phyloP scores from a whole-genome alignment of 1,140 invertebrate species.

The Arctopsyche grandis region DNA sequence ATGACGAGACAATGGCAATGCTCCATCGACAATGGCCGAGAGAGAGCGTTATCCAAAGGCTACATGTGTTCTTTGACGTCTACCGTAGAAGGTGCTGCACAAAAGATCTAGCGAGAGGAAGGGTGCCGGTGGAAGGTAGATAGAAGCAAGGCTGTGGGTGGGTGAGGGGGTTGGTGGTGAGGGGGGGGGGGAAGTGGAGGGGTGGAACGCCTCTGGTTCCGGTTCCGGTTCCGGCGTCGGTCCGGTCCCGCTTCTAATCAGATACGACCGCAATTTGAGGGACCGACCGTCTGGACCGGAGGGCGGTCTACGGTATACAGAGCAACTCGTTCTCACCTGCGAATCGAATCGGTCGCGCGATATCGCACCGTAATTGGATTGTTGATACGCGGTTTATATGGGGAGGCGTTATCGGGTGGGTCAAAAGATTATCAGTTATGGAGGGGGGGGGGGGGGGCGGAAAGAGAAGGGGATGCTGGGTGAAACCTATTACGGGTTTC shows the following conservation, averaged over 20 bases:
- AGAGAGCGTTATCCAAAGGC: constrained; percentile 24
- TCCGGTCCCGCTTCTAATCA: constrained; percentile 38
- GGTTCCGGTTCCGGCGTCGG: constrained; percentile 36
- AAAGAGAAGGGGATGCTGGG: not conserved
- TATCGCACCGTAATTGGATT: not conserved
- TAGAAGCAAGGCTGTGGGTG: not conserved
- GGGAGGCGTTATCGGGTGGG: too few relatives aligned
- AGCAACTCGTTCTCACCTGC: not conserved
- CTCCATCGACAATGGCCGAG: constrained; percentile 7
- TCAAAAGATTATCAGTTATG: not conserved
- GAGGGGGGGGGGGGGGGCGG: not conserved
- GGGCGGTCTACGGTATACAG: not conserved
- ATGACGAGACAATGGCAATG: constrained; percentile 19
- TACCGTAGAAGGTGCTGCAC: constrained; percentile 18
- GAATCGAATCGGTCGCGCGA: not conserved
- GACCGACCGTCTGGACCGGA: constrained; percentile 3
- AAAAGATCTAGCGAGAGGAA: constrained; percentile 19
- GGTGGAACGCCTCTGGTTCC: constrained; percentile 12
- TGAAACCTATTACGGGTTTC: not conserved
- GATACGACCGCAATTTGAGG: constrained; percentile 42
- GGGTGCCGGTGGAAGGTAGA: not conserved
- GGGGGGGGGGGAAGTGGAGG: not conserved
- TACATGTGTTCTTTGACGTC: constrained; percentile 33
- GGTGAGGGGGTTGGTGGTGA: not conserved
- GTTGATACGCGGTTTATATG: not conserved